phyloP scores from a whole-genome alignment of 2,113 vertebrate species.

The Rhombomys opimus region DNA sequence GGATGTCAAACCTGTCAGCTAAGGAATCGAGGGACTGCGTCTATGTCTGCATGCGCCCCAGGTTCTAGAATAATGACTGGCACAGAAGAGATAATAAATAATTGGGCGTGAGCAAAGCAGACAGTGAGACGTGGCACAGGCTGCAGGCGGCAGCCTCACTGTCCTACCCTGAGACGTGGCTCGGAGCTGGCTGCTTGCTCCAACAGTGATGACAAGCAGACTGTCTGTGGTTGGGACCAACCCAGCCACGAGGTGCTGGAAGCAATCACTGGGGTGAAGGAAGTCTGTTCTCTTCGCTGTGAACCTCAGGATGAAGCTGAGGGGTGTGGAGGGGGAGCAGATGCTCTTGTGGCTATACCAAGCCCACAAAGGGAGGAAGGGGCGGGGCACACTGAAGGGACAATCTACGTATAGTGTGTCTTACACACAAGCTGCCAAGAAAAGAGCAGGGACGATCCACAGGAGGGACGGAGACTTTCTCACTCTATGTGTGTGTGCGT shows the following conservation, averaged over 20 bases:
- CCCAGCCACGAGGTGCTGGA: neutral
- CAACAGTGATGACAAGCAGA: neutral
- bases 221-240: neutral
- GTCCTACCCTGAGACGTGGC: neutral
- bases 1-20: neutral
- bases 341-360: neutral
- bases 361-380: slow-evolving; percentile 39
- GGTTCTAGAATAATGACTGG: neutral
- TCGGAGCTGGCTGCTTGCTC: neutral
- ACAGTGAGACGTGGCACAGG: neutral
- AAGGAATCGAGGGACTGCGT: neutral
- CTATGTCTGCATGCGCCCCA: neutral
- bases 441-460: neutral
- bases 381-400: neutral
- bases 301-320: neutral
- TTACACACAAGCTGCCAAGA: slow-evolving; percentile 11
- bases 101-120: accelerated
- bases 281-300: neutral
- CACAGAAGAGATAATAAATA: neutral
- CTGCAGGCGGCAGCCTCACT: neutral
- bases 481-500: neutral
- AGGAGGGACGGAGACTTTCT: neutral
- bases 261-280: neutral
- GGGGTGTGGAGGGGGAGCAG: neutral
- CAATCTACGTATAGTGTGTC: neutral